phyloP scores from a whole-genome alignment of 2,113 vertebrate genomes.

The Ctenodactylus gundi region DNA sequence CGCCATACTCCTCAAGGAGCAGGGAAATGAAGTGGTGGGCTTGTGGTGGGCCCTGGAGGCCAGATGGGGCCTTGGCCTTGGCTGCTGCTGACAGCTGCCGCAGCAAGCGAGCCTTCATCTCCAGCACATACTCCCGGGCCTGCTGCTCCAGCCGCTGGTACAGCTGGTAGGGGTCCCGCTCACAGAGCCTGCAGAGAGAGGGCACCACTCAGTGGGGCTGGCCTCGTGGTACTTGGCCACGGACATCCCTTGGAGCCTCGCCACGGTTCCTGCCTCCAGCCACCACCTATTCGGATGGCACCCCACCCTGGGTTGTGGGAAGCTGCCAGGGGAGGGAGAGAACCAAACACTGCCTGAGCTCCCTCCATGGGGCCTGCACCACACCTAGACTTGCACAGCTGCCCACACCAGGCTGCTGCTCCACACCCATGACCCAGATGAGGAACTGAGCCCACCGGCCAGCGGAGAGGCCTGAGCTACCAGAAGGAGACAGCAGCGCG shows the following conservation, averaged over 20 bases:
- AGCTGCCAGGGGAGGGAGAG: too few relatives aligned
- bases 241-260: too few relatives aligned
- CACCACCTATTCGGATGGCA: too few relatives aligned
- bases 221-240: accelerated
- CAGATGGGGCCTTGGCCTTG: constrained; percentile 83
- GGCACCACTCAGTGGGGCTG: neutral
- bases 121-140: constrained; percentile 95
- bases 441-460: too few relatives aligned
- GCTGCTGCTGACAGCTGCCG: constrained; percentile 92
- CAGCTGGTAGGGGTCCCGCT: constrained; percentile 97
- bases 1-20: constrained; percentile 95
- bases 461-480: too few relatives aligned
- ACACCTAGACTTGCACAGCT: too few relatives aligned
- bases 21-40: constrained; percentile 97
- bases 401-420: too few relatives aligned
- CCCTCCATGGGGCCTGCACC: too few relatives aligned
- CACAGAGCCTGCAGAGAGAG: constrained; percentile 89
- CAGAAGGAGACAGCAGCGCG: too few relatives aligned
- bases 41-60: constrained; percentile 92
- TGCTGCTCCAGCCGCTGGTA: constrained; percentile 97
- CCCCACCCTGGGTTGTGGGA: too few relatives aligned
- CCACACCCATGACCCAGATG: too few relatives aligned
- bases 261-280: accelerated
- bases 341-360: too few relatives aligned
- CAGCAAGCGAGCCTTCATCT: constrained; percentile 96